Conservation (phyloP, 1,140 invertebrate species). For the Teleopsis dalmanni region DNA sequence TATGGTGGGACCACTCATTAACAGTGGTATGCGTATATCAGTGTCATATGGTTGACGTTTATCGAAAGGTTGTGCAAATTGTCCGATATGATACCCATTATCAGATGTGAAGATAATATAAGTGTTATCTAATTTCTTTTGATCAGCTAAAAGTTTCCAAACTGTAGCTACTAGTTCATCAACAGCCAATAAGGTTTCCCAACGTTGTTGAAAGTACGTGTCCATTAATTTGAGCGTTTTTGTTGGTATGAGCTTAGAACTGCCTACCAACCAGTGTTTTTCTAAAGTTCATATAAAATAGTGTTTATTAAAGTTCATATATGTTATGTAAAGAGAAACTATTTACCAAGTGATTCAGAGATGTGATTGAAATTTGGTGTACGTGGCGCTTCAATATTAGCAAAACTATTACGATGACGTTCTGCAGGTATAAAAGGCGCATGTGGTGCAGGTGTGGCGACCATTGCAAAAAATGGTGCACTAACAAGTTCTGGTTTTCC, state of each 20-base stretch:
- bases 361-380: constrained; percentile 67
- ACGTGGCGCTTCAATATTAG: constrained; percentile 53
- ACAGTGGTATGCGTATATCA: constrained; percentile 73
- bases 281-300: constrained; percentile 42
- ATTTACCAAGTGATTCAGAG: constrained; percentile 23
- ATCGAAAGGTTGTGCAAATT: constrained; percentile 78
- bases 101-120: constrained; percentile 80
- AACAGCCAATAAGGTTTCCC: constrained; percentile 74
- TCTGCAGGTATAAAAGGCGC: constrained; percentile 72
- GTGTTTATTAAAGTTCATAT: background rate
- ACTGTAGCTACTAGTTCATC: constrained; percentile 73
- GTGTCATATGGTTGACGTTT: constrained; percentile 85
- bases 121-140: constrained; percentile 59
- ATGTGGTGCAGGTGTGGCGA: constrained; percentile 78
- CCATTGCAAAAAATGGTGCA: constrained; percentile 71
- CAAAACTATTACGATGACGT: constrained; percentile 58
- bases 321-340: background rate
- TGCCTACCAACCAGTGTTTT: constrained; percentile 74
- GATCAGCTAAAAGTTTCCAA: constrained; percentile 49
- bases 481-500: constrained; percentile 18
- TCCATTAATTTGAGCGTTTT: constrained; percentile 55
- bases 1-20: constrained; percentile 69
- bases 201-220: constrained; percentile 58
- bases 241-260: constrained; percentile 54
- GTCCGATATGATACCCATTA: constrained; percentile 84